phyloP scores from a whole-genome alignment of 2,797 vertebrate species.

The Leptoclinus maculatus region DNA sequence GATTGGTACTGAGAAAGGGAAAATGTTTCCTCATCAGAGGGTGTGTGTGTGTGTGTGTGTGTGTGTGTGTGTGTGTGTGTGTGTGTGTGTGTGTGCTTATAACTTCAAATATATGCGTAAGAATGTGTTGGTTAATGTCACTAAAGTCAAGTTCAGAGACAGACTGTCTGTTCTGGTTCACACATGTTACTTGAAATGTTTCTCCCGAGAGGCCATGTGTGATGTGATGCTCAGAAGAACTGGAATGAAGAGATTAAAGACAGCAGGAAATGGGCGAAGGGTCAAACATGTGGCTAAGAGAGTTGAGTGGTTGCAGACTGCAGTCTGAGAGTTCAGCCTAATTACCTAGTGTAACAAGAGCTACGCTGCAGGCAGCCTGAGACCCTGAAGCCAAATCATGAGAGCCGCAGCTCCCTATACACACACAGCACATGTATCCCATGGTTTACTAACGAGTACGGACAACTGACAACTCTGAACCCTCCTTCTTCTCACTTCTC shows the following conservation, averaged over 20 bases:
- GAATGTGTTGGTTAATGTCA: not conserved
- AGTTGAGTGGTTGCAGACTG: constrained; percentile 56
- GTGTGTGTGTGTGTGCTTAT: not conserved
- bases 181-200: constrained; percentile 32
- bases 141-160: constrained; percentile 1
- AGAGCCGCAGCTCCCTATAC: constrained; percentile 28
- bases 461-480: constrained; percentile 38
- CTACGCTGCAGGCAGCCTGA: constrained; percentile 65
- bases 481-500: constrained; percentile 32
- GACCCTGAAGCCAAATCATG: constrained; percentile 64
- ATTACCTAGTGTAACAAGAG: constrained; percentile 70
- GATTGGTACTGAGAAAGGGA: not conserved
- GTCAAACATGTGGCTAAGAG: constrained; percentile 62
- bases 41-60: not conserved
- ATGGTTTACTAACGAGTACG: constrained; percentile 43
- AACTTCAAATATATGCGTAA: not conserved
- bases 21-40: not conserved
- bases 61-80: not conserved
- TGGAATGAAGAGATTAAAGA: constrained; percentile 40
- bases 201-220: constrained; percentile 15
- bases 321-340: constrained; percentile 59
- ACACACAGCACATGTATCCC: constrained; percentile 37
- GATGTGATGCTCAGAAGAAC: constrained; percentile 39
- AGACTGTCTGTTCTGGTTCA: constrained; percentile 24
- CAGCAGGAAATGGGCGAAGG: constrained; percentile 23